Evolutionary conservation across 2,113 vertebrate genomes (phyloP).

Genomic region (Stigmatopora argus): DNA sequence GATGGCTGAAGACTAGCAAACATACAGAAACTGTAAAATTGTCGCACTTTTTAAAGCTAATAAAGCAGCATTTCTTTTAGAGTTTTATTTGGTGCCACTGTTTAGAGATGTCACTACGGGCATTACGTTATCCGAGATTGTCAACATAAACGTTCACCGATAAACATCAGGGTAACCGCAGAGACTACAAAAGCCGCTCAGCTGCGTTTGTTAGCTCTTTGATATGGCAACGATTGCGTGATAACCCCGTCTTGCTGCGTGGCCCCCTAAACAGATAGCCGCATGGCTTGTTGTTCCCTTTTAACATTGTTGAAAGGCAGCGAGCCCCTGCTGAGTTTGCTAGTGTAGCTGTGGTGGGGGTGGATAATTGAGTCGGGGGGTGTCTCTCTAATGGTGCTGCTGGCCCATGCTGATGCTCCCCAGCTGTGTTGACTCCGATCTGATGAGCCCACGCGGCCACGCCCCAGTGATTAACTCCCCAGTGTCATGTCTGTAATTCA

Average conservation of each 20-base stretch:
- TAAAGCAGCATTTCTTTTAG: neutral
- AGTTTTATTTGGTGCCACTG: neutral
- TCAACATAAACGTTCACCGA: neutral
- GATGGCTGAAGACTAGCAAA: too few species aligned
- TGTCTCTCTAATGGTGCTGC: conserved; percentile 28
- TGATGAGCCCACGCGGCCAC: conserved; percentile 17
- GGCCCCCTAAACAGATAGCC: conserved; percentile 20
- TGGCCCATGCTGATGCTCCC: conserved; percentile 50
- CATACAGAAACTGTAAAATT: too few species aligned
- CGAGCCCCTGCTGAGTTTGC: conserved; percentile 9
- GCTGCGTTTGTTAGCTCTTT: conserved; percentile 36
- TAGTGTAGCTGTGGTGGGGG: conserved; percentile 10
- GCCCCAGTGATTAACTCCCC: conserved; percentile 32
- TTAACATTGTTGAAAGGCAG: conserved; percentile 27
- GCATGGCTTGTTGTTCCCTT: conserved; percentile 16
- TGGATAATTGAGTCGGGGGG: conserved; percentile 2
- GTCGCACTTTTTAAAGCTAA: too few species aligned
- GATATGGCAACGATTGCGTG: conserved; percentile 32
- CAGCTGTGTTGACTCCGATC: conserved; percentile 41
- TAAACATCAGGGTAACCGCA: neutral
- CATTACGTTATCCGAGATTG: neutral
- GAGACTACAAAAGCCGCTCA: conserved; percentile 18
- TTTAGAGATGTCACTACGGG: neutral
- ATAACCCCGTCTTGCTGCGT: conserved; percentile 28
- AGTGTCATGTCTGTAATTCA: conserved; percentile 12